Base-by-base conservation (phyloP, 2,797 vertebrate species). In the Rhinatrema bivittatum region DNA sequence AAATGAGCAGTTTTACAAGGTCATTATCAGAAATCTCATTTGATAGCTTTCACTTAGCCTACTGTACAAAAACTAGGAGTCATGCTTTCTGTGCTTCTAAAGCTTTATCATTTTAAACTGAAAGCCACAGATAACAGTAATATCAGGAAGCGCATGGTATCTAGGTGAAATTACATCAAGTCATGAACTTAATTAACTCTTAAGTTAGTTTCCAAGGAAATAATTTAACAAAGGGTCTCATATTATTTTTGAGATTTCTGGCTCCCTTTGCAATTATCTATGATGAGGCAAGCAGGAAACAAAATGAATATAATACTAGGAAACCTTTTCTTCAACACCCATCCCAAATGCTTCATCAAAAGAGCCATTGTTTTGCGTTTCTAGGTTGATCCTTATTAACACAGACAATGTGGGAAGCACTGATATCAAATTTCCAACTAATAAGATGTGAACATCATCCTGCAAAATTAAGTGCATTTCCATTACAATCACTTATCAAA, bases 261-360 rank as follows among this genome's bases (percentile, higher is more conserved):
- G 37, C 44, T 73, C 38, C 56, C 34, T 43, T 29, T 16, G 29
- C 16, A 53, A 47, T 60, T 23, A 44, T 36, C 14, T 22, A 23
- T 53, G 56, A 60, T 29, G 51, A 72, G 56, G 57, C 42, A 54
- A 71, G 50, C 71, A 73, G 73, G 68, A 78, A 79, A 66, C 13
- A 25, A 14, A 49, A 47, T 7, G 13, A 53, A 68, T 64, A 60
- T 68, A 74, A 71, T 70, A 40, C 15, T 55, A 69, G 49, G 53
- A 74, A 80, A 60, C 7, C 32, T 65, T 60, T 68, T 71, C 40
- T 67, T 72, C 60, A 66, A 56, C 56, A 63, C 31, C 52, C 46
- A 50, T 53, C 32, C 32, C 53, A 44, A 48, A 70, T 42, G 20
- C 50, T 65, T 68, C 46, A 45, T 53, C 16, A 49, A 28, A 43